Conservation (phyloP, 2,888 invertebrate species). For the Leucoptera coffeella region DNA sequence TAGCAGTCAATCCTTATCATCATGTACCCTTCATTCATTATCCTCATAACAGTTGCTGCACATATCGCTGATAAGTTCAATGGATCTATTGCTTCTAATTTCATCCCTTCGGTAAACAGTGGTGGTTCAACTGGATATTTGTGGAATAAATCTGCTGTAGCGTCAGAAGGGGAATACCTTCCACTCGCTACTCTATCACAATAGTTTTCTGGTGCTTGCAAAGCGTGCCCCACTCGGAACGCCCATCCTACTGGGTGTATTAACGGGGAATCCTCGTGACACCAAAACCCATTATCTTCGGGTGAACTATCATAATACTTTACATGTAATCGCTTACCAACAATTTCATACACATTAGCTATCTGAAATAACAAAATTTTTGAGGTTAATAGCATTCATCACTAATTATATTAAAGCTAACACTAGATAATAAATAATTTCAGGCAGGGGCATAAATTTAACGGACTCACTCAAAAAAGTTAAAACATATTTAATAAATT, state of each 20-base stretch:
- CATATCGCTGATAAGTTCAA: conserved; percentile 90
- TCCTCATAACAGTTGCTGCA: conserved; percentile 93
- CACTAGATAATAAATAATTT: no score
- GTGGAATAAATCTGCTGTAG: conserved; percentile 73
- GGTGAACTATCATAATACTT: conserved; percentile 80
- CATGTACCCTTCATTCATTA: conserved; percentile 85
- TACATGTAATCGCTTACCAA: conserved; percentile 87
- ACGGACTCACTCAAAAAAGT: no score
- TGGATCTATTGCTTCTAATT: conserved; percentile 96
- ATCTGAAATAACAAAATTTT: no score
- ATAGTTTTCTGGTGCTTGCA: conserved; percentile 79
- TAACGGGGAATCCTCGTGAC: conserved; percentile 90
- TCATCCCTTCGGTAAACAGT: conserved; percentile 80
- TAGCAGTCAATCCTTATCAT: conserved; percentile 95
- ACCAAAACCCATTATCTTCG: conserved; percentile 90
- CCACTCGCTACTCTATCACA: conserved; percentile 67
- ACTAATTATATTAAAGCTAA: no score
- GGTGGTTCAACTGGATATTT: conserved; percentile 51
- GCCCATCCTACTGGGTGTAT: conserved; percentile 99
- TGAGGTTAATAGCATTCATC: no score
- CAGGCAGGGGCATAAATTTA: no score
- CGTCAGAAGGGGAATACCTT: conserved; percentile 68
- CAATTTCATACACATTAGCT: conserved; percentile 83
- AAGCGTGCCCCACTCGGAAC: conserved; percentile 76
- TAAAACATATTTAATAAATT: no score